Percentiles rank a stretch among this genome's conserved stretches.
phyloP scores from a whole-genome alignment of 1,140 invertebrate species.

The Calosoma granatense region DNA sequence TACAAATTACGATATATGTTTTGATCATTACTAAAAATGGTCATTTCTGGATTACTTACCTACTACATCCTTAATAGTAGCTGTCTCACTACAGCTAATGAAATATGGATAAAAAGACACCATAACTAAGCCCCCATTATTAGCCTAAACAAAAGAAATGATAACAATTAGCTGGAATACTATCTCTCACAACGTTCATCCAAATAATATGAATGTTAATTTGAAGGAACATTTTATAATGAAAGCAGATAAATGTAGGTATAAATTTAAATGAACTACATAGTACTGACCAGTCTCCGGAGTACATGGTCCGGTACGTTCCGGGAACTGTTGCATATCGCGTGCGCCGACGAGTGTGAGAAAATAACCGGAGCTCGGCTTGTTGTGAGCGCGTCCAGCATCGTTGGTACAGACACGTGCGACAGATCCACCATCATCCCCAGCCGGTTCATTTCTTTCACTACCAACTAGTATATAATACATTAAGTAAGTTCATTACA shows the following conservation, averaged over 20 bases:
- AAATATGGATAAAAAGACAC: constrained; percentile 48
- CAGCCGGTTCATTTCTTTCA: constrained; percentile 53
- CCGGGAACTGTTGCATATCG: constrained; percentile 42
- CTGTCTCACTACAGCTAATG: constrained; percentile 35
- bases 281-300: constrained; percentile 36
- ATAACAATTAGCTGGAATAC: too few species aligned
- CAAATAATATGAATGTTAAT: too few species aligned
- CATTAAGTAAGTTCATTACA: too few species aligned
- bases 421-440: constrained; percentile 57
- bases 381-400: constrained; percentile 41
- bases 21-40: too few species aligned
- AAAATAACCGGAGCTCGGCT: constrained; percentile 51
- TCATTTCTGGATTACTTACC: constrained; percentile 30
- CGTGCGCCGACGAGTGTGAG: constrained; percentile 51
- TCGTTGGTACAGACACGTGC: constrained; percentile 50
- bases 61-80: constrained; percentile 33
- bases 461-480: constrained; percentile 28
- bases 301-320: constrained; percentile 55
- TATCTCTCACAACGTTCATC: too few species aligned
- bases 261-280: too few species aligned
- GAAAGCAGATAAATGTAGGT: too few species aligned
- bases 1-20: too few species aligned
- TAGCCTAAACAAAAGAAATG: constrained; percentile 22
- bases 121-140: constrained; percentile 50
- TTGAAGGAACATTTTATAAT: too few species aligned